phyloP scores from a whole-genome alignment of 2,797 vertebrate genomes.

The Chelonia mydas region DNA sequence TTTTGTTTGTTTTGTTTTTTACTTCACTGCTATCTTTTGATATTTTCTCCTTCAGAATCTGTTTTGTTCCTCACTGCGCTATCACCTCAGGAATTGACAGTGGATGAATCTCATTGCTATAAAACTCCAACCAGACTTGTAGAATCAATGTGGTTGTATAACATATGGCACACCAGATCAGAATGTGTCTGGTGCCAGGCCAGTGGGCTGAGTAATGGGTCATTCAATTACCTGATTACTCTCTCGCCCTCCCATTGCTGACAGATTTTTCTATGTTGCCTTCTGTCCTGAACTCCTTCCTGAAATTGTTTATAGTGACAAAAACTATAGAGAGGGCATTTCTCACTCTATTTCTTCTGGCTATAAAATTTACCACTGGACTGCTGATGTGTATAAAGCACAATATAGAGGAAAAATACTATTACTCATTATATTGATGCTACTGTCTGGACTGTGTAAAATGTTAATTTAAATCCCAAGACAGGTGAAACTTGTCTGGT shows the following conservation, averaged over 20 bases:
- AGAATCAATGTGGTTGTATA: background rate
- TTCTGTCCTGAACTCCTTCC: background rate
- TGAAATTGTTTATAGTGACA: conserved; percentile 40
- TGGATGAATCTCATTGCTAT: background rate
- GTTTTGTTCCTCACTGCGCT: background rate
- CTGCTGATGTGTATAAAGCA: background rate
- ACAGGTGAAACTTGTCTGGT: background rate
- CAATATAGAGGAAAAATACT: background rate
- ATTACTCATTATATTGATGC: conserved; percentile 6
- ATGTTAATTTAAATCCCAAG: background rate
- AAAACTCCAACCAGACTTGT: too few species aligned
- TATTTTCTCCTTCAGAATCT: background rate
- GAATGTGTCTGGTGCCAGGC: background rate
- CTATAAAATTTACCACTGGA: conserved; percentile 23
- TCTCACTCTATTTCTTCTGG: conserved; percentile 43
- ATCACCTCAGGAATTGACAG: background rate
- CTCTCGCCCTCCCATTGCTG: background rate
- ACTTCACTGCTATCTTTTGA: background rate
- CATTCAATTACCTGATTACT: background rate
- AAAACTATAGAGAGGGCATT: conserved; percentile 42
- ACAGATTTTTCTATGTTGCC: background rate
- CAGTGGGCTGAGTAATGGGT: background rate
- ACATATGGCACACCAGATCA: background rate
- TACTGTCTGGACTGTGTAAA: background rate
- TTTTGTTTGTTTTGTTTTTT: background rate